Conservation (phyloP, 2,113 vertebrate species). For the Menidia beryllina region DNA sequence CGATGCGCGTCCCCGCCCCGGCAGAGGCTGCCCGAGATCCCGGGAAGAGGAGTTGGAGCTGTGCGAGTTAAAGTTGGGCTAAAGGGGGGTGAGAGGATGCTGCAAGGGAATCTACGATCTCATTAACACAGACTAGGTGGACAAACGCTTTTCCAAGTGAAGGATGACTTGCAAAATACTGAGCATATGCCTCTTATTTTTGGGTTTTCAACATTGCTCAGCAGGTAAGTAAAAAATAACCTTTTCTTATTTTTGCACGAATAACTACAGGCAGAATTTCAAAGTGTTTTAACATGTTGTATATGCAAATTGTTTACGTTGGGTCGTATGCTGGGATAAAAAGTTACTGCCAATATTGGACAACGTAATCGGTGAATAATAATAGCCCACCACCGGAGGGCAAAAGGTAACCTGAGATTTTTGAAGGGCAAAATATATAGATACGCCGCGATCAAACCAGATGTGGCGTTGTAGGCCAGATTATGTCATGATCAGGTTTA, state of each 20-base stretch:
- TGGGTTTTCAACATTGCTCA: slow-evolving; percentile 79
- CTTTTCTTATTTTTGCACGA: slow-evolving; percentile 33
- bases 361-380: slow-evolving; percentile 38
- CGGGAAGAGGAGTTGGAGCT: slow-evolving; percentile 81
- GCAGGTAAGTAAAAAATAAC: slow-evolving; percentile 83
- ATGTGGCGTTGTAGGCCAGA: neutral
- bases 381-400: slow-evolving; percentile 39
- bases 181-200: slow-evolving; percentile 80
- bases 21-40: slow-evolving; percentile 74
- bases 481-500: neutral
- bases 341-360: slow-evolving; percentile 48
- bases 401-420: slow-evolving; percentile 38
- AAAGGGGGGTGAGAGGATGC: slow-evolving; percentile 72
- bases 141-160: slow-evolving; percentile 66
- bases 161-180: slow-evolving; percentile 83
- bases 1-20: slow-evolving; percentile 78
- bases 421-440: slow-evolving; percentile 75
- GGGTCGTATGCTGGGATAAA: slow-evolving; percentile 17
- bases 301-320: slow-evolving; percentile 13
- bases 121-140: slow-evolving; percentile 66
- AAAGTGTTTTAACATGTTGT: slow-evolving; percentile 17
- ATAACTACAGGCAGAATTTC: slow-evolving; percentile 20
- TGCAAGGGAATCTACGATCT: slow-evolving; percentile 67
- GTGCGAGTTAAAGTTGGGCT: slow-evolving; percentile 82
- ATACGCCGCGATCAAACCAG: slow-evolving; percentile 14